Base-by-base conservation (phyloP, 2,797 vertebrate species). In the Novumbra hubbsi region DNA sequence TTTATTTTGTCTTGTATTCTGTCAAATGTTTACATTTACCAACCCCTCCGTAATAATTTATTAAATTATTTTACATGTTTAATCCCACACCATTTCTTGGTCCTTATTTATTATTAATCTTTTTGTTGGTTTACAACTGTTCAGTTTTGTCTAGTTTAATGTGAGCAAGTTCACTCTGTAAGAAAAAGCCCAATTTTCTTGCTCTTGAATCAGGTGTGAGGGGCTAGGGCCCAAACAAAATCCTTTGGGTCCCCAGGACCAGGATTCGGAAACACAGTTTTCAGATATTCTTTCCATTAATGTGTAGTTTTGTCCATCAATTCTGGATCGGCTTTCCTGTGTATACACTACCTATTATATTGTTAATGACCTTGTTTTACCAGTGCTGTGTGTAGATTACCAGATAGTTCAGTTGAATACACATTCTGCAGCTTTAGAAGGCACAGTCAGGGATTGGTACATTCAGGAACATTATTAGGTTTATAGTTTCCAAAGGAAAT, bases 51-150 rank as follows among this genome's bases (percentile, higher is more conserved):
- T 83, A 76, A 82, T 84, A 92, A 92, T 92, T 93, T 92, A 93
- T 91, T 92, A 93, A 93, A 93, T 93, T 91, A 93, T 92, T 90
- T 87, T 86, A 85, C 77, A 84, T 64, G 73, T 86, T 86, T 82
- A 77, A 85, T 78, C 75, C 80, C 76, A 75, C 30, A 50, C 62
- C 68, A 12, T 70, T 55, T 60, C 1, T 71, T 70, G 74, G 73
- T 28, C 48, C 72, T 28, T 72, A 64, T 71, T 71, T 55, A 5
- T 5, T n/a, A n/a, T 71, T 27, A 17, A 15, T 19, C 28, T 19
- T 7, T 65, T 28, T 30, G 3, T 68, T 52, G 60, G 55, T 74
- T 60, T 11, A 8, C 16, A n/a, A 24, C 50, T 21, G 1, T 15
- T 8, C 17, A 27, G 0, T 21, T 11, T 55, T 55, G 52, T 55